These are phyloP conservation scores for Columba livia DNA, from an alignment of 2,113 vertebrate genomes.

Conservation along the genomic window DNA sequence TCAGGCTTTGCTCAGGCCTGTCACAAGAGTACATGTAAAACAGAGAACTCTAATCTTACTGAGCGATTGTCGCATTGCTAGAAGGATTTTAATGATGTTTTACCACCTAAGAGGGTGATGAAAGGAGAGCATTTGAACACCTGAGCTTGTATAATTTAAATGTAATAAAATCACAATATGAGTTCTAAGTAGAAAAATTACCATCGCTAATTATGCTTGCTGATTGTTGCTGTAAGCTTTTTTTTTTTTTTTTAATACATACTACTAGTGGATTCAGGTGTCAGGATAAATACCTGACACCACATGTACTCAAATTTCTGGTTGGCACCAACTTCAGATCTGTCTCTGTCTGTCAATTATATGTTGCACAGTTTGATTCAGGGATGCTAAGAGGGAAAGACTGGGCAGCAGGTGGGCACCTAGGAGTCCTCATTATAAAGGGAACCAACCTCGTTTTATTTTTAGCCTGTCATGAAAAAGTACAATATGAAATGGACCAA, in stretches of 20 bases:
- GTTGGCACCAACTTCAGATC: neutral
- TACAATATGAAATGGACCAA: neutral
- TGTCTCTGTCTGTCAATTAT: neutral
- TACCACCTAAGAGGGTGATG: constrained; percentile 40
- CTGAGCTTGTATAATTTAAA: constrained; percentile 61
- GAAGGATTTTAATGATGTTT: constrained; percentile 53
- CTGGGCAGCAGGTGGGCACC: neutral
- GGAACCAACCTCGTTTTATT: neutral
- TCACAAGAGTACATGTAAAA: neutral
- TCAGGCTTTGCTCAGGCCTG: neutral
- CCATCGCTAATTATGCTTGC: constrained; percentile 53
- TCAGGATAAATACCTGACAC: constrained; percentile 13
- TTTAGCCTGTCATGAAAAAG: neutral
- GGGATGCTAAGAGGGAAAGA: neutral
- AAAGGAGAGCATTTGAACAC: constrained; percentile 56
- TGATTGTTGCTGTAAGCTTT: constrained; percentile 49
- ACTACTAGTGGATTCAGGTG: neutral
- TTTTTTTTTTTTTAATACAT: neutral
- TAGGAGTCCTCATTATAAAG: neutral
- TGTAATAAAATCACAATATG: constrained; percentile 63
- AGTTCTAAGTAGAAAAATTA: constrained; percentile 64
- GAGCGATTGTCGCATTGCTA: neutral
- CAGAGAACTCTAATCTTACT: constrained; percentile 17
- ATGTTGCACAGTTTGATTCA: neutral
- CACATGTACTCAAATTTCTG: neutral